These are phyloP conservation scores for Lepus timidus DNA, from an alignment of 2,113 vertebrate genomes.

Conservation along the genomic window DNA sequence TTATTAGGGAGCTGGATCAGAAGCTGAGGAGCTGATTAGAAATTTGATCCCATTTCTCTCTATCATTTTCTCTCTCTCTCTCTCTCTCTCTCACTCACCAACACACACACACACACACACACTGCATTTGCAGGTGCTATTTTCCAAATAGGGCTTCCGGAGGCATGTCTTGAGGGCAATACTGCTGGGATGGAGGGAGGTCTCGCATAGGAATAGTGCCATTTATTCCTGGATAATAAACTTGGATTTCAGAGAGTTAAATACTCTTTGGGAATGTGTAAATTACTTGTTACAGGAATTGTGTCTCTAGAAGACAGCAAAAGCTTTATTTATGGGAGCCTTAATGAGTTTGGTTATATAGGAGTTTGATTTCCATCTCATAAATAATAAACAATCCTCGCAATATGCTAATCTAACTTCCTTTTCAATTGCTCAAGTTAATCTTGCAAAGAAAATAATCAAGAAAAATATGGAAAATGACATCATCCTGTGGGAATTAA, in stretches of 20 bases:
- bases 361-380: slow-evolving; percentile 87
- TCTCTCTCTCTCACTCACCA: too few relatives aligned
- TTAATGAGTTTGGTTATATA: slow-evolving; percentile 85
- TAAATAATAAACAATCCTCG: slow-evolving; percentile 86
- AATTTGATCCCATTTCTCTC: background rate
- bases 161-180: background rate
- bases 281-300: slow-evolving; percentile 80
- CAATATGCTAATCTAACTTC: slow-evolving; percentile 83
- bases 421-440: slow-evolving; percentile 83
- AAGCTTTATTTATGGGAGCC: slow-evolving; percentile 81
- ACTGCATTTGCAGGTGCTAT: too few relatives aligned
- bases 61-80: too few relatives aligned
- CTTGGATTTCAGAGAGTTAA: slow-evolving; percentile 34
- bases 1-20: too few relatives aligned
- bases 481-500: slow-evolving; percentile 46
- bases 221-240: background rate
- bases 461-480: slow-evolving; percentile 73
- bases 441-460: slow-evolving; percentile 82
- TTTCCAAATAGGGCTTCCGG: background rate
- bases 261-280: slow-evolving; percentile 52
- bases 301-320: slow-evolving; percentile 74
- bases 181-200: background rate
- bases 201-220: background rate
- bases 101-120: too few relatives aligned
- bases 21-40: background rate